Evolutionary conservation across 2,888 invertebrate genomes (phyloP).

Genomic region (Lacanobia wlatinum): DNA sequence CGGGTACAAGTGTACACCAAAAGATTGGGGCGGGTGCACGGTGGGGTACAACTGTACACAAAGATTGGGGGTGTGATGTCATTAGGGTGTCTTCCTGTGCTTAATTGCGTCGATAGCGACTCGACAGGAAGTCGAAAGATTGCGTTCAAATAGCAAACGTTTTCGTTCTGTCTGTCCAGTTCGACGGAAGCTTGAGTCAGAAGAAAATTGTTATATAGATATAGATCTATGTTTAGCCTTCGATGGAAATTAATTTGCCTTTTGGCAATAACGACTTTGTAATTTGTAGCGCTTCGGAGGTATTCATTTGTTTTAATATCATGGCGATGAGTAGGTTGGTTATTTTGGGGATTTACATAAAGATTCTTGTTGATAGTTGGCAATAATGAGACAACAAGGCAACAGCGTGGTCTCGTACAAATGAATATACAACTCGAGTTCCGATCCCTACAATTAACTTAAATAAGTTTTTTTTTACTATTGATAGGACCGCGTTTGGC

Average conservation of each 20-base stretch:
- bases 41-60: conserved; percentile 66
- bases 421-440: not conserved
- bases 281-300: conserved; percentile 36
- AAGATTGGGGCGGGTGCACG: conserved; percentile 70
- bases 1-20: conserved; percentile 46
- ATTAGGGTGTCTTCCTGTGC: conserved; percentile 84
- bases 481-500: no score
- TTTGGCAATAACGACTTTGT: conserved; percentile 27
- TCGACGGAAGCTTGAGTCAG: conserved; percentile 60
- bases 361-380: not conserved
- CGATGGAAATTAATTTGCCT: conserved; percentile 40
- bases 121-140: conserved; percentile 88
- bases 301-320: conserved; percentile 31
- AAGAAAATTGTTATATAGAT: conserved; percentile 44
- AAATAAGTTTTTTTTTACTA: not conserved
- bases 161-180: conserved; percentile 72
- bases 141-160: conserved; percentile 85
- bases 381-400: not conserved
- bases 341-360: not conserved
- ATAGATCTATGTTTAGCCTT: conserved; percentile 8
- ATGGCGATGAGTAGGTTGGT: not conserved
- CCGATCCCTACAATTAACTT: not conserved
- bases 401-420: not conserved
- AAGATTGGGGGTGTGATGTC: conserved; percentile 80
- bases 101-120: conserved; percentile 87